A percentile compares a stretch with the other conserved stretches of the same genome.
These are phyloP conservation scores for Helicoverpa assulta DNA, from an alignment of 2,888 invertebrate genomes.

Conservation along the genomic window DNA sequence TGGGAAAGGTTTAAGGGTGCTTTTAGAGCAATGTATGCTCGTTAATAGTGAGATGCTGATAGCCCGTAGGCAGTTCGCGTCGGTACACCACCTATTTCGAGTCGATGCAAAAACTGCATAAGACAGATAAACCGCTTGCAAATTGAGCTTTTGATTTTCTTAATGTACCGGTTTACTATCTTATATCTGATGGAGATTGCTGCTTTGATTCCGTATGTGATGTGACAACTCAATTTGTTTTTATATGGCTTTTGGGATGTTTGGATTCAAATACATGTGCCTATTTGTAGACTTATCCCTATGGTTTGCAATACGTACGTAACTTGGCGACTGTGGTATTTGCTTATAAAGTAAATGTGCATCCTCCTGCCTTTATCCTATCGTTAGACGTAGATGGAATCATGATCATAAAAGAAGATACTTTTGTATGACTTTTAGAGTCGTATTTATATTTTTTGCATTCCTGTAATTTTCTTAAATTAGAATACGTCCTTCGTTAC, in stretches of 20 bases:
- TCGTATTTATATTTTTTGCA: no score
- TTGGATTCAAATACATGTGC: neutral
- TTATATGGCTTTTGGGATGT: neutral
- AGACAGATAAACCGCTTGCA: conserved; percentile 55
- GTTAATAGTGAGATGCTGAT: conserved; percentile 65
- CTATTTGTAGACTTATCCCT: no score
- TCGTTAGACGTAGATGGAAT: no score
- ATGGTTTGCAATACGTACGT: no score
- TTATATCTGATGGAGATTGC: conserved; percentile 2
- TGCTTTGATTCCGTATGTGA: conserved; percentile 8
- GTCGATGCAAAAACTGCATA: conserved; percentile 68
- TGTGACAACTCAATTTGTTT: conserved; percentile 45
- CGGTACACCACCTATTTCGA: conserved; percentile 68
- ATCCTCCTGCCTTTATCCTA: no score
- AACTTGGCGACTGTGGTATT: no score
- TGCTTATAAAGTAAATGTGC: no score
- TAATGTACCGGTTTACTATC: conserved; percentile 29
- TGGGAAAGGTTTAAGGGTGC: conserved; percentile 50
- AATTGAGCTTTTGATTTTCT: conserved; percentile 67
- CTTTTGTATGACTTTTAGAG: no score
- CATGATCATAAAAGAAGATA: no score
- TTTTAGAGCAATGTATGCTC: conserved; percentile 53
- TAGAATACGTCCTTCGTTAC: no score
- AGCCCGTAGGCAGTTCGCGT: conserved; percentile 72
- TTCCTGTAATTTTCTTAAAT: no score